These are phyloP conservation scores for Portevinia maculata DNA, from an alignment of 2,888 invertebrate genomes.

Conservation along the genomic window DNA sequence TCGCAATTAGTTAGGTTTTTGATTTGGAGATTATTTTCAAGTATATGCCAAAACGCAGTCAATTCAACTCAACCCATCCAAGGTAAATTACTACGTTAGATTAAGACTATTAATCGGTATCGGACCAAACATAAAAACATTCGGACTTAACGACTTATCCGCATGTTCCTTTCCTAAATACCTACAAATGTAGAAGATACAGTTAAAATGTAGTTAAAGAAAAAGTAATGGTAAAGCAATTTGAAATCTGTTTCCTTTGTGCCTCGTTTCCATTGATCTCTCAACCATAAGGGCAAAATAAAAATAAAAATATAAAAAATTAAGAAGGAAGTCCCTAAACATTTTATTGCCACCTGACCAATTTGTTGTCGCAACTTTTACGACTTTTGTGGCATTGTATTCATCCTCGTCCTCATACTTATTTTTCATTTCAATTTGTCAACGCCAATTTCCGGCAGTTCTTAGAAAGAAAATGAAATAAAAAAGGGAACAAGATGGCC, in stretches of 20 bases:
- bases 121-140: constrained; percentile 20
- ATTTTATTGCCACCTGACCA: constrained; percentile 67
- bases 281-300: constrained; percentile 39
- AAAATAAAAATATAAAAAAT: constrained; percentile 39
- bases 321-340: constrained; percentile 35
- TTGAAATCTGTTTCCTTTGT: constrained; percentile 35
- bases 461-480: constrained; percentile 18
- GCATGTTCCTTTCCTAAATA: not conserved
- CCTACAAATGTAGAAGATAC: constrained; percentile 12
- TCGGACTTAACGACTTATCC: constrained; percentile 25
- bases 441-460: constrained; percentile 51
- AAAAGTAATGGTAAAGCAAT: constrained; percentile 43
- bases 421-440: constrained; percentile 32
- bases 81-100: no score
- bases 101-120: no score
- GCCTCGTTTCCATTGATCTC: constrained; percentile 32
- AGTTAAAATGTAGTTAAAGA: constrained; percentile 21
- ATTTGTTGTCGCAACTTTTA: constrained; percentile 55
- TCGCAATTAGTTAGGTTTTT: no score
- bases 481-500: constrained; percentile 14
- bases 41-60: no score
- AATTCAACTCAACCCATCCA: no score
- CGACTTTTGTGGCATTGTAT: constrained; percentile 34
- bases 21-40: no score
- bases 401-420: constrained; percentile 6